Evolutionary conservation across 2,797 vertebrate genomes (phyloP).

Genomic region (Martes flavigula): DNA sequence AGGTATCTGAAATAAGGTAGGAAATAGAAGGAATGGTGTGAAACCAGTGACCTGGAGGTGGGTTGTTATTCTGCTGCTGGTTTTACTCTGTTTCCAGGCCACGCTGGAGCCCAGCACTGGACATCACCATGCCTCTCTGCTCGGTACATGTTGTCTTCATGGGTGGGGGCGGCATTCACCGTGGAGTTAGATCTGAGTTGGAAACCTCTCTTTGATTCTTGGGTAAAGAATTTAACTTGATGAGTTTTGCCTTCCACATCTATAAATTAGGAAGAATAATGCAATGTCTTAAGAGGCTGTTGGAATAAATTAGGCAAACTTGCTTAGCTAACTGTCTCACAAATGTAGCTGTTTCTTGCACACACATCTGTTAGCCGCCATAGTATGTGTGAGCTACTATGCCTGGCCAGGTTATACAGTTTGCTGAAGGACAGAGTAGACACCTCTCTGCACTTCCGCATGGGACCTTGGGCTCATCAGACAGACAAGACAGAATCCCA

Average conservation of each 20-base stretch:
- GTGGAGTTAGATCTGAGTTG: not conserved
- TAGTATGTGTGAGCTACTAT: not conserved
- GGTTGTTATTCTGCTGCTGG: not conserved
- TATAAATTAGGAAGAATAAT: not conserved
- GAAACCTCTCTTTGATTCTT: not conserved
- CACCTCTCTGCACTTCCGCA: not conserved
- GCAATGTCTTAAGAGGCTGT: not conserved
- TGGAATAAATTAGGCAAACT: not conserved
- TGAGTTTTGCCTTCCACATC: constrained; percentile 14
- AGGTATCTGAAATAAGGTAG: constrained; percentile 24
- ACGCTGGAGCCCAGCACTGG: not conserved
- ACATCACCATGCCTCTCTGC: not conserved
- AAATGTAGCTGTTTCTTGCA: not conserved
- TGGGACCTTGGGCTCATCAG: not conserved
- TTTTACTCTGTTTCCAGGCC: not conserved
- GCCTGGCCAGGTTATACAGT: not conserved
- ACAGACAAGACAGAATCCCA: not conserved
- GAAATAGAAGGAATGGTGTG: not conserved
- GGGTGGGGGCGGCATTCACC: not conserved
- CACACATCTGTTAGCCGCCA: not conserved
- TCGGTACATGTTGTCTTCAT: not conserved
- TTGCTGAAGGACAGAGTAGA: not conserved
- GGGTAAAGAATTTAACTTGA: not conserved
- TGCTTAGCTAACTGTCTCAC: not conserved
- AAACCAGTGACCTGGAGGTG: not conserved